A percentile compares a stretch with the other conserved stretches of the same genome.
Conservation (phyloP, 2,888 invertebrate species). For the Nephrotoma appendiculata region DNA sequence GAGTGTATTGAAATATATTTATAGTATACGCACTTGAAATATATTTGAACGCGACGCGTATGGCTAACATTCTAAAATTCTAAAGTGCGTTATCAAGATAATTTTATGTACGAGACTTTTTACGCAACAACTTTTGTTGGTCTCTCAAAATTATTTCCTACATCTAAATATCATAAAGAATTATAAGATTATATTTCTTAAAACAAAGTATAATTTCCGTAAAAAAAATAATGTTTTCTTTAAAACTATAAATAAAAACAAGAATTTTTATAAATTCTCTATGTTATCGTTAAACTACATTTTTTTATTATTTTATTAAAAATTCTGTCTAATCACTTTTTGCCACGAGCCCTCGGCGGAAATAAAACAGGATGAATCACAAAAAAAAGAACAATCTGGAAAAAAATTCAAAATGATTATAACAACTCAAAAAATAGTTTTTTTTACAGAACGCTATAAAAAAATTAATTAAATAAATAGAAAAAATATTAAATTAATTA, state of each 20-base stretch:
- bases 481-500: not conserved
- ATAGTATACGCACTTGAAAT: not conserved
- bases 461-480: not conserved
- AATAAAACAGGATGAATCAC: slow-evolving; percentile 6
- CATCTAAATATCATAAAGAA: not conserved
- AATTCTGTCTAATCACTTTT: slow-evolving; percentile 4
- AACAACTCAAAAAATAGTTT: not conserved
- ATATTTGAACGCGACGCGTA: not conserved
- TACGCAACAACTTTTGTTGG: not conserved
- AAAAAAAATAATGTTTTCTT: not conserved
- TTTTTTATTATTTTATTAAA: not conserved
- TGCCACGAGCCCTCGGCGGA: slow-evolving; percentile 6
- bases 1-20: too few species aligned
- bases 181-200: not conserved
- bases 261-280: not conserved
- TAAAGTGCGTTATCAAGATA: not conserved
- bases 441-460: not conserved
- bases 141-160: not conserved
- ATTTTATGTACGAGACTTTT: not conserved
- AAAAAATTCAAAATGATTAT: not conserved
- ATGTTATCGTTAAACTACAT: not conserved
- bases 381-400: not conserved
- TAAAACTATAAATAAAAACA: not conserved
- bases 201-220: not conserved
- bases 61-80: not conserved